A percentile compares a stretch with the other conserved stretches of the same genome.
Conservation (phyloP, 2,113 vertebrate species). For the Paramormyrops kingsleyae region DNA sequence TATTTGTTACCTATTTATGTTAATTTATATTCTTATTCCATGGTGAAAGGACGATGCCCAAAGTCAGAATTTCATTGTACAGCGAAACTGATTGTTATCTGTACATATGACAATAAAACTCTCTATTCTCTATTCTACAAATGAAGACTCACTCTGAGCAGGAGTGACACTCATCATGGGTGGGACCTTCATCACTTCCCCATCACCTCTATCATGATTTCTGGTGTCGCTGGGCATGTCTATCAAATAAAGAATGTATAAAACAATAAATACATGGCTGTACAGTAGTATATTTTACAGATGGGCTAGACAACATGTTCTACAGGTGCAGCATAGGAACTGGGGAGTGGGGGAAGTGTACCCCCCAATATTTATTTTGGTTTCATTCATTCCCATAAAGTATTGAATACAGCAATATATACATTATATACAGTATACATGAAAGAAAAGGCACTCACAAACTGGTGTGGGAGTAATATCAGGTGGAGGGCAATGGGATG, state of each 20-base stretch:
- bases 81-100: too few species aligned
- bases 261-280: background rate
- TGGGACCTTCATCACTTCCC: constrained; percentile 12
- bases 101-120: too few species aligned
- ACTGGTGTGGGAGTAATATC: constrained; percentile 40
- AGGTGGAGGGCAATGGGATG: constrained; percentile 20
- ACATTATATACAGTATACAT: background rate
- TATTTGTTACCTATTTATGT: background rate
- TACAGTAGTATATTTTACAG: background rate
- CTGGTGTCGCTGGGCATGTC: background rate
- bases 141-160: constrained; percentile 43
- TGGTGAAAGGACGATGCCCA: too few species aligned
- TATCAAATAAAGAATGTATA: background rate
- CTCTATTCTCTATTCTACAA: background rate
- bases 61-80: too few species aligned
- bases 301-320: background rate
- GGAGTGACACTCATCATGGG: background rate
- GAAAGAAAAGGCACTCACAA: constrained; percentile 43
- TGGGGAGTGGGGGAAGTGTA: background rate
- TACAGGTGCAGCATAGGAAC: background rate
- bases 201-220: background rate
- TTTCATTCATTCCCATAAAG: background rate
- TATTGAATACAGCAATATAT: background rate
- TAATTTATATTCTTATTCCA: too few species aligned
- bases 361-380: background rate